Conservation (phyloP, 2,888 invertebrate species). For the Villa cingulata region DNA sequence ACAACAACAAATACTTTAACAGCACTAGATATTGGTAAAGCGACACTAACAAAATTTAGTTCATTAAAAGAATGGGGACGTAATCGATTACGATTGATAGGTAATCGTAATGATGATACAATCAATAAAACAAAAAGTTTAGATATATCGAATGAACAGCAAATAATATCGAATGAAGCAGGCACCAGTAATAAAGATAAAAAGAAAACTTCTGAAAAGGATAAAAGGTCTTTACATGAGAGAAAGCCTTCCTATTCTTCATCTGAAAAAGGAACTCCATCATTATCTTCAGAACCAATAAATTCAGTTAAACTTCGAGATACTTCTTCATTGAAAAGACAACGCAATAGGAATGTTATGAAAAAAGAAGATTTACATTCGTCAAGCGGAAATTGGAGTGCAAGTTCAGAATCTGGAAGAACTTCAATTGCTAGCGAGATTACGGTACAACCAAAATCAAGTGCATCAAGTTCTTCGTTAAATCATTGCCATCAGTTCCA, state of each 20-base stretch:
- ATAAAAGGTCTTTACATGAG: slow-evolving; percentile 54
- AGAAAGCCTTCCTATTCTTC: slow-evolving; percentile 68
- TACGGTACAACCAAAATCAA: slow-evolving; percentile 53
- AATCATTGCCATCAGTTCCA: slow-evolving; percentile 35
- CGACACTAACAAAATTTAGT: slow-evolving; percentile 49
- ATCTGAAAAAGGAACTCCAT: slow-evolving; percentile 43
- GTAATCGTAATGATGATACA: slow-evolving; percentile 39
- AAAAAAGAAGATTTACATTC: slow-evolving; percentile 74
- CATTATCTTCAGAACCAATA: slow-evolving; percentile 8
- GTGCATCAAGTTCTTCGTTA: slow-evolving; percentile 55
- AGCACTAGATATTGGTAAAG: slow-evolving; percentile 22
- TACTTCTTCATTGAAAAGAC: slow-evolving; percentile 55
- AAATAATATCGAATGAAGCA: slow-evolving; percentile 16
- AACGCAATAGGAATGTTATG: slow-evolving; percentile 47
- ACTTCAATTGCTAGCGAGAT: slow-evolving; percentile 77
- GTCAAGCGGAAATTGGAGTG: slow-evolving; percentile 90
- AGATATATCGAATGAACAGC: slow-evolving; percentile 36
- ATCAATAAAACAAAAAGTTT: slow-evolving; percentile 22
- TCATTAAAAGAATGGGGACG: slow-evolving; percentile 76
- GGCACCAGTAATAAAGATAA: slow-evolving; percentile 39
- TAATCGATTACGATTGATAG: slow-evolving; percentile 60
- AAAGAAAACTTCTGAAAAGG: slow-evolving; percentile 44
- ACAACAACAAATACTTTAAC: slow-evolving; percentile 19
- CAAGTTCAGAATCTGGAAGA: slow-evolving; percentile 77
- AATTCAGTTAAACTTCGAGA: slow-evolving; percentile 61